Evolutionary conservation across 2,888 invertebrate genomes (phyloP).

Genomic region (Allophyes oxyacanthae): DNA sequence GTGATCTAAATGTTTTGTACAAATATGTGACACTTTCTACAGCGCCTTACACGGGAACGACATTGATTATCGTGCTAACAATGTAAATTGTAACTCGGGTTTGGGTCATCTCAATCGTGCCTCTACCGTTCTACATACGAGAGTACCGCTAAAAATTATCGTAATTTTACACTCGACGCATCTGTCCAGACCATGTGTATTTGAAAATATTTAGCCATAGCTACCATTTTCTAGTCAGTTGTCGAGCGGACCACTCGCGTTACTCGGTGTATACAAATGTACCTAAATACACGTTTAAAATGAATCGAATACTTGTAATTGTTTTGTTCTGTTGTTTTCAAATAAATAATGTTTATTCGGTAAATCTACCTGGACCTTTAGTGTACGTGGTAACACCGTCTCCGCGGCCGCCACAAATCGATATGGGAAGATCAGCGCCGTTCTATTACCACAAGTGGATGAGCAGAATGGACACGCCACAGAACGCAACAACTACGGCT

Average conservation of each 20-base stretch:
- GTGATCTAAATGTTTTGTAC: conserved; percentile 70
- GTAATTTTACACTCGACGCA: conserved; percentile 71
- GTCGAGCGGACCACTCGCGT: conserved; percentile 68
- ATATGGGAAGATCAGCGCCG: conserved; percentile 75
- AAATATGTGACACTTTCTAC: conserved; percentile 87
- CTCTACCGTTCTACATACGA: conserved; percentile 78
- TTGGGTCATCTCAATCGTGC: conserved; percentile 79
- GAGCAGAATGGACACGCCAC: conserved; percentile 77
- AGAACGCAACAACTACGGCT: conserved; percentile 62
- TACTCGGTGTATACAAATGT: conserved; percentile 64
- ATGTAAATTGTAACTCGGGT: conserved; percentile 80
- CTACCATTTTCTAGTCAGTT: conserved; percentile 76
- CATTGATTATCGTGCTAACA: conserved; percentile 80
- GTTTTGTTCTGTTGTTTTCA: conserved; percentile 67
- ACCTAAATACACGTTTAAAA: conserved; percentile 61
- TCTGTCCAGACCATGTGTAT: conserved; percentile 54
- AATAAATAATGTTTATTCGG: conserved; percentile 60
- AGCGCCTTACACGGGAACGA: conserved; percentile 65
- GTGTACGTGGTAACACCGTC: conserved; percentile 85
- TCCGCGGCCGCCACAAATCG: conserved; percentile 62
- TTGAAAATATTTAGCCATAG: conserved; percentile 66
- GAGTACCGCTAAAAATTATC: conserved; percentile 87
- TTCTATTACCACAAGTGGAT: conserved; percentile 86
- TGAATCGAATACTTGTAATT: conserved; percentile 67
- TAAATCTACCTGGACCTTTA: conserved; percentile 75